phyloP scores from a whole-genome alignment of 2,113 vertebrate species.

The Mionectes macconnelli region DNA sequence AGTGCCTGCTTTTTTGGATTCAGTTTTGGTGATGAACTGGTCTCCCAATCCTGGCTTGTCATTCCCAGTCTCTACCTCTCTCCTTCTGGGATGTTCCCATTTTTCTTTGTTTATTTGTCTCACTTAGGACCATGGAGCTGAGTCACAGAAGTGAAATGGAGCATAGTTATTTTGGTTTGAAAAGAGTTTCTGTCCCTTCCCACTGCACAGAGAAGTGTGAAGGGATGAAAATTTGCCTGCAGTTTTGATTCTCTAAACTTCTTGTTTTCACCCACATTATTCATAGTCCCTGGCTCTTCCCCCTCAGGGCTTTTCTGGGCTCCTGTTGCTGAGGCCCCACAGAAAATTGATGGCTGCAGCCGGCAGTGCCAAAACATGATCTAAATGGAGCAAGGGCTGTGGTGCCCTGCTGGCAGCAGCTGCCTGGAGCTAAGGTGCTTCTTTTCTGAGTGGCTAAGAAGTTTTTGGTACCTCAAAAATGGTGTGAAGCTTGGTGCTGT shows the following conservation, averaged over 20 bases:
- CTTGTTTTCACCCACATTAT: slow-evolving; percentile 23
- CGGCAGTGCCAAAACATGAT: neutral
- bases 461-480: neutral
- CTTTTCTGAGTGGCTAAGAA: neutral
- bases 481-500: neutral
- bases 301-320: slow-evolving; percentile 1
- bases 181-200: slow-evolving; percentile 44
- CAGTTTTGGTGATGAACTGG: neutral
- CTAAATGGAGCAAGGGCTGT: neutral
- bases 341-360: neutral
- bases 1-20: neutral
- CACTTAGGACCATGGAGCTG: neutral
- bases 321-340: neutral
- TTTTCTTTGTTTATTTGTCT: slow-evolving; percentile 29
- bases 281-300: neutral
- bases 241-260: slow-evolving; percentile 25
- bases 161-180: slow-evolving; percentile 30
- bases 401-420: neutral
- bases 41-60: neutral
- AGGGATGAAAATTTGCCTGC: slow-evolving; percentile 39
- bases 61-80: neutral
- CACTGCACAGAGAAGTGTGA: slow-evolving; percentile 26
- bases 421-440: neutral
- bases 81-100: neutral
- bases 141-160: neutral